A percentile compares a stretch with the other conserved stretches of the same genome.
These are phyloP conservation scores for Rallus limicola DNA, from an alignment of 2,113 vertebrate genomes.

Conservation along the genomic window DNA sequence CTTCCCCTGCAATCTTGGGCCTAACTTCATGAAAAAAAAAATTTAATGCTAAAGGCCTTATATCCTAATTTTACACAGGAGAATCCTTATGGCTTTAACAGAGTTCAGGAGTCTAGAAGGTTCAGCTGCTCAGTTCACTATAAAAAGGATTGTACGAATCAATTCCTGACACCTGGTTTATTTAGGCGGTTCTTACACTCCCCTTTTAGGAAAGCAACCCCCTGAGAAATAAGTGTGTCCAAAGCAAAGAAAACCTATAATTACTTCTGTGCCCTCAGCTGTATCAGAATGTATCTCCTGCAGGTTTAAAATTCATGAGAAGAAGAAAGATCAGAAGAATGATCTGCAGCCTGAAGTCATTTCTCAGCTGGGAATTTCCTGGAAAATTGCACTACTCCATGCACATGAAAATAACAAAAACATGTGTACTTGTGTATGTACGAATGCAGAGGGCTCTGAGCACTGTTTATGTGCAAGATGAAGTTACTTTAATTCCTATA, in stretches of 20 bases:
- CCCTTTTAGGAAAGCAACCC: neutral
- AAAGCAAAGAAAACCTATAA: conserved; percentile 47
- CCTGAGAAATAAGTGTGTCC: conserved; percentile 33
- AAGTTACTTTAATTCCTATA: neutral
- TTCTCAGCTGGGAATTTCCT: conserved; percentile 47
- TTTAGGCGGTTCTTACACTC: neutral
- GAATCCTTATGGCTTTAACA: conserved; percentile 36
- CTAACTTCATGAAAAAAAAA: neutral
- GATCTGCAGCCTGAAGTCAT: conserved; percentile 13
- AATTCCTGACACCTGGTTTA: conserved; percentile 37
- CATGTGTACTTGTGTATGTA: neutral
- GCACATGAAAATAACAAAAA: conserved; percentile 6
- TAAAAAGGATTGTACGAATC: neutral
- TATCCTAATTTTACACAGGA: conserved; percentile 21
- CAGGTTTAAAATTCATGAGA: conserved; percentile 53
- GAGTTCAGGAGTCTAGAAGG: conserved; percentile 26
- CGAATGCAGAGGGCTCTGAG: neutral
- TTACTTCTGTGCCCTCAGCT: conserved; percentile 41
- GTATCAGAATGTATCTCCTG: conserved; percentile 38
- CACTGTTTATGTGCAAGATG: neutral
- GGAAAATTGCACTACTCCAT: neutral
- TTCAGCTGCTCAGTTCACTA: neutral
- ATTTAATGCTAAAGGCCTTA: conserved; percentile 9
- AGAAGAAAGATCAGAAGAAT: conserved; percentile 40
- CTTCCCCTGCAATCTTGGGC: neutral